Evolutionary conservation across 2,113 vertebrate species (phyloP).

Genomic region (Malaclemys terrapin): DNA sequence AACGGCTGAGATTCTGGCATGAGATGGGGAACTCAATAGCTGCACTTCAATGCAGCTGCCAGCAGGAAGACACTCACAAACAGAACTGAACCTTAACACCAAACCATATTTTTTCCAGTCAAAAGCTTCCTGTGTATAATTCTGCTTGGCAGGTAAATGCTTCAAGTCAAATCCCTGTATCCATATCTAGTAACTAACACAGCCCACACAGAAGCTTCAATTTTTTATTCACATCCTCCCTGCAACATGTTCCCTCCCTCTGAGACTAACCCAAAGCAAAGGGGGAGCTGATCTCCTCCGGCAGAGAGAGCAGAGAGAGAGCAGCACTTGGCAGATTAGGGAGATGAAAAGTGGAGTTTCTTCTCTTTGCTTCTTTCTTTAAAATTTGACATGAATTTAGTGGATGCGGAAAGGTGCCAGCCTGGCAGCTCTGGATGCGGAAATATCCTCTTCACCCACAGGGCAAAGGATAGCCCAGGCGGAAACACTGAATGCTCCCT

Average conservation of each 20-base stretch:
- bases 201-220: slow-evolving; percentile 4
- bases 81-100: slow-evolving; percentile 56
- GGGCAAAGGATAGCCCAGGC: neutral
- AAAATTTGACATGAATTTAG: neutral
- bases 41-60: slow-evolving; percentile 71
- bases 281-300: neutral
- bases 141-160: slow-evolving; percentile 72
- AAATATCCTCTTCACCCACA: neutral
- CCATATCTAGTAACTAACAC: neutral
- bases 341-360: neutral
- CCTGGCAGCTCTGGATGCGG: neutral
- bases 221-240: neutral
- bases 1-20: slow-evolving; percentile 58
- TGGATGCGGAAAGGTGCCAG: slow-evolving; percentile 9
- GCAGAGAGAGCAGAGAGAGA: neutral
- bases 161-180: slow-evolving; percentile 37
- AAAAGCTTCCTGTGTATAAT: slow-evolving; percentile 61
- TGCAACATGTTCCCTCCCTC: neutral
- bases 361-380: neutral
- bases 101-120: slow-evolving; percentile 64
- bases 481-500: fast-evolving
- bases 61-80: slow-evolving; percentile 61
- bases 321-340: neutral
- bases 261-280: neutral
- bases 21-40: slow-evolving; percentile 63